Conservation (phyloP, 1,140 invertebrate species). For the Zaprionus camerounensis region DNA sequence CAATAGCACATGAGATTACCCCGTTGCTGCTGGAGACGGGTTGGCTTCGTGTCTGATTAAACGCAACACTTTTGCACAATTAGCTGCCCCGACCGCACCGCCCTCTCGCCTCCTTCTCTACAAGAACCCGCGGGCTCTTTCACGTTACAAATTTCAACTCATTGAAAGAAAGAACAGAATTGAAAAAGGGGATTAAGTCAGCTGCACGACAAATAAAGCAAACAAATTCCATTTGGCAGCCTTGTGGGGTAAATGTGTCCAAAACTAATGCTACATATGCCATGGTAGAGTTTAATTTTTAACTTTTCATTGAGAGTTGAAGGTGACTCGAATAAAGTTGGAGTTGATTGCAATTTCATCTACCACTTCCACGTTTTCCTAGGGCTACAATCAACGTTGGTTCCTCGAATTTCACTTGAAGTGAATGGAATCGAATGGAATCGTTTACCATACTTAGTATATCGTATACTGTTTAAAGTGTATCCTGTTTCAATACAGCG, state of each 20-base stretch:
- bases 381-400: no score
- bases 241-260: background rate
- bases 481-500: no score
- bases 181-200: background rate
- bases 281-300: no score
- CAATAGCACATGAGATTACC: background rate
- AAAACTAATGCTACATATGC: background rate
- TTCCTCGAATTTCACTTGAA: no score
- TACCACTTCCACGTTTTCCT: no score
- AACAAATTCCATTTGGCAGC: background rate
- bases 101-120: no score
- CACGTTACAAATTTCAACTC: background rate
- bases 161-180: background rate
- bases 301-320: no score
- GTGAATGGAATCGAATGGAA: no score
- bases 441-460: no score
- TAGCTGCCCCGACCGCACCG: background rate
- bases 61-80: conserved; percentile 3
- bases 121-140: background rate
- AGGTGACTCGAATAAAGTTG: no score
- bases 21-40: background rate
- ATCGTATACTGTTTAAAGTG: no score
- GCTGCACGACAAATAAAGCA: background rate
- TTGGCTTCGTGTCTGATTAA: background rate
- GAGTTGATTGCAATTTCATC: no score